Percentiles rank a stretch among this genome's conserved stretches.
Conservation (phyloP, 2,797 vertebrate species). For the Sebastes glaucus region DNA sequence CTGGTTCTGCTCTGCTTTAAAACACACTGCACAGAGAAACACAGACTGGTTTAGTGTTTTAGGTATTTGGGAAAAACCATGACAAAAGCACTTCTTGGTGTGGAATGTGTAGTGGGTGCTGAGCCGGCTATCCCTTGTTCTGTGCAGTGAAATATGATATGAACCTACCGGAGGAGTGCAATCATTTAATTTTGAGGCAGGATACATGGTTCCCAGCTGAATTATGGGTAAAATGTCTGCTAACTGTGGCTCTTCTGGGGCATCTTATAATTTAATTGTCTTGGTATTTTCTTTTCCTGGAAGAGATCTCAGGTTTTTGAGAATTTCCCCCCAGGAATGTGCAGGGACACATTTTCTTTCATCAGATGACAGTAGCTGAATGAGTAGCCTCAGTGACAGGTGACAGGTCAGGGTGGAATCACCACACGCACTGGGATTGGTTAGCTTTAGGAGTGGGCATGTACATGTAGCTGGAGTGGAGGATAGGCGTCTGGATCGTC, state of each 20-base stretch:
- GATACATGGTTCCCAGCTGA: conserved; percentile 37
- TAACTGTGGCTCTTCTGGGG: conserved; percentile 35
- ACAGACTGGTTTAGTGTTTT: background rate
- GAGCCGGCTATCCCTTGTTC: conserved; percentile 7
- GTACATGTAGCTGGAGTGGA: background rate
- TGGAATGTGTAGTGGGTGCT: conserved; percentile 11
- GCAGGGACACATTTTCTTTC: background rate
- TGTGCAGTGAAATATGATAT: conserved; percentile 55
- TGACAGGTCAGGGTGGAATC: conserved; percentile 1
- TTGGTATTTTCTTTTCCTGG: conserved; percentile 11
- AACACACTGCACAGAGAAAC: background rate
- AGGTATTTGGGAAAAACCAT: conserved; percentile 1
- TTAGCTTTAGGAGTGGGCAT: background rate
- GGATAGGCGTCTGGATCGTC: conserved; percentile 7
- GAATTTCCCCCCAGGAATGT: background rate
- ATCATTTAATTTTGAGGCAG: conserved; percentile 51
- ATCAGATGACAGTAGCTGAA: background rate
- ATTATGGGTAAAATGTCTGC: conserved; percentile 45
- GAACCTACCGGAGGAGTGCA: conserved; percentile 35
- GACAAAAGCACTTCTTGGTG: background rate
- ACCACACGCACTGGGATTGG: background rate
- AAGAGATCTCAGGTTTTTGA: conserved; percentile 5
- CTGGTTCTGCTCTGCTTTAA: background rate
- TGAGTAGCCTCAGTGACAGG: background rate
- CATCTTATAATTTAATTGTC: conserved; percentile 48